phyloP scores from a whole-genome alignment of 1,140 invertebrate species.

The Trypoxylus dichotomus region DNA sequence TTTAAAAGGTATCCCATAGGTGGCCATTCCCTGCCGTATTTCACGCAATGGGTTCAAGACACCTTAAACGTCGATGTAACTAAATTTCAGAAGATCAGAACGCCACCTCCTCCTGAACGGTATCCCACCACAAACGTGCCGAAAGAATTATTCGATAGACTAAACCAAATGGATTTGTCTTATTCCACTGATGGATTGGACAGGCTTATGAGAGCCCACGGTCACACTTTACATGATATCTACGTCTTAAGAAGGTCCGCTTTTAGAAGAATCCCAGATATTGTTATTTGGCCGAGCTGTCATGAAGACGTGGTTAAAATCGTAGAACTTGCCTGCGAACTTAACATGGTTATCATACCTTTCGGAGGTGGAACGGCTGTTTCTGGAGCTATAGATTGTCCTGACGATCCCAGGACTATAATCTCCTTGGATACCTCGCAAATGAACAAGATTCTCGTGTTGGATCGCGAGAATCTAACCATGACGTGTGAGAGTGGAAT shows the following conservation, averaged over 20 bases:
- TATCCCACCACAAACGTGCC: constrained; percentile 61
- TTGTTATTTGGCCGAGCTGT: constrained; percentile 88
- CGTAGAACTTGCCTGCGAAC: constrained; percentile 73
- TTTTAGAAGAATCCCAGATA: constrained; percentile 86
- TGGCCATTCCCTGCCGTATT: constrained; percentile 73
- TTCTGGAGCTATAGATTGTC: constrained; percentile 87
- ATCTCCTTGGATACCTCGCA: constrained; percentile 92
- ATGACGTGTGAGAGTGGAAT: constrained; percentile 87
- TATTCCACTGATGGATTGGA: constrained; percentile 81
- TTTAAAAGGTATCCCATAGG: constrained; percentile 78
- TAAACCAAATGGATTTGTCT: constrained; percentile 65
- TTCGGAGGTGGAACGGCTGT: constrained; percentile 97
- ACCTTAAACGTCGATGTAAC: constrained; percentile 69
- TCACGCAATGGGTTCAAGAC: constrained; percentile 79
- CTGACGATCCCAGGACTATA: constrained; percentile 82
- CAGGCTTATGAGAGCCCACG: constrained; percentile 88
- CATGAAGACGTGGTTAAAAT: constrained; percentile 84
- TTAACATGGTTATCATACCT: constrained; percentile 87
- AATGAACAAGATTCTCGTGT: constrained; percentile 95
- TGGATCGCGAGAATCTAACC: constrained; percentile 87
- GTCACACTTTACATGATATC: constrained; percentile 92
- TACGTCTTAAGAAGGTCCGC: constrained; percentile 68
- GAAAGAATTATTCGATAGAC: constrained; percentile 62
- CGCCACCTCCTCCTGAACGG: constrained; percentile 55
- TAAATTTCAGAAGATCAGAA: constrained; percentile 53